These are phyloP conservation scores for Lagodon rhomboides DNA, from an alignment of 2,797 vertebrate genomes.

Conservation along the genomic window DNA sequence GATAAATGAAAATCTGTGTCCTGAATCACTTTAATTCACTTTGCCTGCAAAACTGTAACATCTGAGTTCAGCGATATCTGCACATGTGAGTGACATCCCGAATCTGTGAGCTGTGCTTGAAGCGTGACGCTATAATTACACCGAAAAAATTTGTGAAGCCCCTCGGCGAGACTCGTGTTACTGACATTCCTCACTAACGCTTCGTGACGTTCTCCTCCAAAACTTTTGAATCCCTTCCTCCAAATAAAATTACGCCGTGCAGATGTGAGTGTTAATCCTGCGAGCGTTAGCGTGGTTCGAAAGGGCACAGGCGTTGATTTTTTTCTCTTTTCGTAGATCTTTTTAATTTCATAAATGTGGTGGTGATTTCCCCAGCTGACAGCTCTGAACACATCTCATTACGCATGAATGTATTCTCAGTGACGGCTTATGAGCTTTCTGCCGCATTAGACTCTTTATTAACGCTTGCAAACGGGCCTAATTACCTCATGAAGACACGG, in stretches of 20 bases:
- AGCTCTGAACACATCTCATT: constrained; percentile 30
- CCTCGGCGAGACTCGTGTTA: not conserved
- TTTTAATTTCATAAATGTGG: constrained; percentile 28
- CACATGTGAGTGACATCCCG: constrained; percentile 23
- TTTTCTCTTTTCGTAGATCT: not conserved
- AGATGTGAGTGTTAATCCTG: constrained; percentile 12
- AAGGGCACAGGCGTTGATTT: not conserved
- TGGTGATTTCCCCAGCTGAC: constrained; percentile 44
- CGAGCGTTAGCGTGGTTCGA: constrained; percentile 3
- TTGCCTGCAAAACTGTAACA: not conserved
- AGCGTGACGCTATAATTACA: constrained; percentile 35
- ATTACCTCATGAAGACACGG: constrained; percentile 11
- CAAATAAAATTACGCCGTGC: constrained; percentile 8
- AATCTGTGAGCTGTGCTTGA: constrained; percentile 8
- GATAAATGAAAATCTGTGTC: constrained; percentile 15
- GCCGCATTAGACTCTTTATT: constrained; percentile 17
- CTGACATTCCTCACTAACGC: constrained; percentile 18
- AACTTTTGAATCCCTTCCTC: constrained; percentile 1
- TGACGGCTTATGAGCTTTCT: constrained; percentile 26
- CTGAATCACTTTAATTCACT: constrained; percentile 10
- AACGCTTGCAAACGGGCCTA: constrained; percentile 12
- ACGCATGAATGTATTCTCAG: constrained; percentile 12
- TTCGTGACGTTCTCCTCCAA: not conserved
- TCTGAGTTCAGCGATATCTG: not conserved
- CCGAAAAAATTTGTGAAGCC: constrained; percentile 25